These are phyloP conservation scores for Lepidurus arcticus DNA, from an alignment of 1,140 invertebrate species.

Conservation along the genomic window DNA sequence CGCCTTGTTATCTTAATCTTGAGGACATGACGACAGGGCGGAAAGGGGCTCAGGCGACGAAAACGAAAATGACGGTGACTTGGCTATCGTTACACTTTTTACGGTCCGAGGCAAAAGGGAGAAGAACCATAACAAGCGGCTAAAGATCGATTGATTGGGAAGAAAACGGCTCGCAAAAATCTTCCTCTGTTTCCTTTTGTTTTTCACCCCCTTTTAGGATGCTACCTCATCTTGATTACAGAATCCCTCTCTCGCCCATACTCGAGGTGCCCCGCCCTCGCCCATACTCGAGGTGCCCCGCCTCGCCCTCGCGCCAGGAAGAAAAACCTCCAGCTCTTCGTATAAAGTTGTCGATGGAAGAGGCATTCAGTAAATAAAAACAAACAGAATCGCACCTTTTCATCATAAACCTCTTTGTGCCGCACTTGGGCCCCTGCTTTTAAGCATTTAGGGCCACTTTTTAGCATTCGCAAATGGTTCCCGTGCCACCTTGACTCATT, in stretches of 20 bases:
- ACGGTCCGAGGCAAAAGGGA: background rate
- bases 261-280: background rate
- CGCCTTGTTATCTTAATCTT: conserved; percentile 9
- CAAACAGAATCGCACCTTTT: background rate
- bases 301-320: background rate
- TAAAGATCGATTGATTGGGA: conserved; percentile 19
- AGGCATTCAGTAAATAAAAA: background rate
- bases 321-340: background rate
- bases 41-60: background rate
- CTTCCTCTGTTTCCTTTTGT: background rate
- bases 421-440: background rate
- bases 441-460: conserved; percentile 1
- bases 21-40: conserved; percentile 1
- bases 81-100: conserved; percentile 5
- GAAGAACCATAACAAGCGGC: conserved; percentile 14
- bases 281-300: background rate
- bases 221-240: conserved; percentile 18
- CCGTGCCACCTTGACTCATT: background rate
- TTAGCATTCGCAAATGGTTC: background rate
- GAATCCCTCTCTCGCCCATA: background rate
- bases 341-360: background rate
- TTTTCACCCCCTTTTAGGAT: conserved; percentile 6
- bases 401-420: background rate
- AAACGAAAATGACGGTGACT: conserved; percentile 8
- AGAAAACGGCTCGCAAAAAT: background rate